phyloP scores from a whole-genome alignment of 2,797 vertebrate genomes.

The Sebastes alutus region DNA sequence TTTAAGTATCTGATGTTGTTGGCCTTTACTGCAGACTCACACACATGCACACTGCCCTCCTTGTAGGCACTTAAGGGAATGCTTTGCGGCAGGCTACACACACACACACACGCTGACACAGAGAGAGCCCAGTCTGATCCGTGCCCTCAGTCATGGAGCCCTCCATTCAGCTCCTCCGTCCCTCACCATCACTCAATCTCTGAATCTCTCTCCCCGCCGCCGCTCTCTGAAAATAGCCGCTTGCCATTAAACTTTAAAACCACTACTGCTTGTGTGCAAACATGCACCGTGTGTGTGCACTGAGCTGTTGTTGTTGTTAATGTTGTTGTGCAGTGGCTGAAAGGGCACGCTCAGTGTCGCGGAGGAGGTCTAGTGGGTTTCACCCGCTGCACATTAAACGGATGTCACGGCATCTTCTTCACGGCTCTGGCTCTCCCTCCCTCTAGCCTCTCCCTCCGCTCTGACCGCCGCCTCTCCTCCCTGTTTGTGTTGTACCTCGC shows the following conservation, averaged over 20 bases:
- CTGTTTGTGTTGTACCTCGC: slow-evolving; percentile 19
- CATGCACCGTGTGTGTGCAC: slow-evolving; percentile 22
- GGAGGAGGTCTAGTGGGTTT: slow-evolving; percentile 49
- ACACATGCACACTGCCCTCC: slow-evolving; percentile 14
- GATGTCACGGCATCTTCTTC: slow-evolving; percentile 59
- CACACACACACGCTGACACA: not conserved
- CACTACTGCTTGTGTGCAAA: slow-evolving; percentile 63
- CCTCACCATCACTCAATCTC: slow-evolving; percentile 52
- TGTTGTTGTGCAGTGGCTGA: slow-evolving; percentile 42
- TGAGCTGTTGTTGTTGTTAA: slow-evolving; percentile 44
- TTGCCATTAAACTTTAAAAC: slow-evolving; percentile 70
- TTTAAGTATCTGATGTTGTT: slow-evolving; percentile 45
- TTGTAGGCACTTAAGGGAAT: slow-evolving; percentile 22
- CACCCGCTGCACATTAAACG: slow-evolving; percentile 49
- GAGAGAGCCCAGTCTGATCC: slow-evolving; percentile 22
- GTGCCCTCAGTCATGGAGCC: slow-evolving; percentile 48
- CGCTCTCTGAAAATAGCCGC: slow-evolving; percentile 58
- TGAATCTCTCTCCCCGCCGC: slow-evolving; percentile 34
- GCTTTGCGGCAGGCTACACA: slow-evolving; percentile 3
- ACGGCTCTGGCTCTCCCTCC: not conserved
- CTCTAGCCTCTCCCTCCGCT: slow-evolving; percentile 1
- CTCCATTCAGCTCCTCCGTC: slow-evolving; percentile 58
- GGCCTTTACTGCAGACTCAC: slow-evolving; percentile 10
- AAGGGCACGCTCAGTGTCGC: slow-evolving; percentile 46
- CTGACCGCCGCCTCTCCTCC: slow-evolving; percentile 5